Base-by-base conservation (phyloP, 2,888 invertebrate species). In the Schizotus pectinicornis region DNA sequence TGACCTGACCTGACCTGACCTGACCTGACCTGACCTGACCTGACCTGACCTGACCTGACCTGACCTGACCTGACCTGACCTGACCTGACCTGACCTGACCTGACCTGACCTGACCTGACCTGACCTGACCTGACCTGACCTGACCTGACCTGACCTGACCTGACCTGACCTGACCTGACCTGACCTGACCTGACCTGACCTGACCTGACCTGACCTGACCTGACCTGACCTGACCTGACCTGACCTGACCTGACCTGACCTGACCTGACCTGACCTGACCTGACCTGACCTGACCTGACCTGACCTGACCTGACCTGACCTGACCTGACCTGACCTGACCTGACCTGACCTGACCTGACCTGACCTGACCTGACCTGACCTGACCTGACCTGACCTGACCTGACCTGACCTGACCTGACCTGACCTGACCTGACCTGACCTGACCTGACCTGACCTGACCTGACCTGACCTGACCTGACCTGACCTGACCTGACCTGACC, bases 1-100 rank as follows among this genome's bases (percentile, higher is more conserved):
- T 48, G 48, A 48, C 48, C 48, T 48, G 48, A 48, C 48, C 48
- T 48, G 48, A 48, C 48, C 48, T 48, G 48, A 48, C 48, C 48
- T 48, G 48, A 48, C 48, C 48, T 48, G 48, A 48, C 48, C 48
- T 48, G 48, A 48, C 48, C 48, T 48, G 48, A 48, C 48, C 48
- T 48, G 48, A 48, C 48, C 48, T 48, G 48, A 48, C 48, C 48
- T 48, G 48, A 48, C 48, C 48, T 48, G 48, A 48, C 48, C 48
- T 48, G 48, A 48, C 48, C 48, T 48, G 48, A 48, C 48, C 48
- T 48, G 48, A 48, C 48, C 48, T 48, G 48, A 48, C 48, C 48
- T 48, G 48, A 48, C 48, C 48, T 48, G 48, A 48, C 48, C 48
- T 48, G 48, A 48, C 48, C 48, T 48, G 48, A 48, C 48, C 48